A percentile compares a stretch with the other conserved stretches of the same genome.
Conservation (phyloP, 2,113 vertebrate genomes). For the Dolichallabes microphthalmus region DNA sequence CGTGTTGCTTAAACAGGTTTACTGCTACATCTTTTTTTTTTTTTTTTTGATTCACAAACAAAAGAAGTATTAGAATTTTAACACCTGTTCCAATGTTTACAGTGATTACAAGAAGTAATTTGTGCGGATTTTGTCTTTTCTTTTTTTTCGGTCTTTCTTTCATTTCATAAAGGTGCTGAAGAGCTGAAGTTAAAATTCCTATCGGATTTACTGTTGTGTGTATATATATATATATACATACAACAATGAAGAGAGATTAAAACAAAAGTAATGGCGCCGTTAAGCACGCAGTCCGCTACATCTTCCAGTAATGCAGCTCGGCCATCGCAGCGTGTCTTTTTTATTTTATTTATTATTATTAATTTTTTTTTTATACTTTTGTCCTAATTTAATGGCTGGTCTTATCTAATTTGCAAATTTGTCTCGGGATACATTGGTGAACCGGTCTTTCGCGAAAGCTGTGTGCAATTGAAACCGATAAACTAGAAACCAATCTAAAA, state of each 20-base stretch:
- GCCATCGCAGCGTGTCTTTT: not conserved
- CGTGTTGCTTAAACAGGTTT: constrained; percentile 2
- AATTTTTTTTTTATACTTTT: too few relatives aligned
- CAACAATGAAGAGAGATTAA: not conserved
- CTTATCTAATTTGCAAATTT: not conserved
- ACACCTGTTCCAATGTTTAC: not conserved
- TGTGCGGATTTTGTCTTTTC: not conserved
- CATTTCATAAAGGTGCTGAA: not conserved
- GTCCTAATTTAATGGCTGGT: not conserved
- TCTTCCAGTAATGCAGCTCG: not conserved
- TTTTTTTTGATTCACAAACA: not conserved
- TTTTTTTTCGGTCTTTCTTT: not conserved
- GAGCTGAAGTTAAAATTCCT: not conserved
- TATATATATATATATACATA: not conserved
- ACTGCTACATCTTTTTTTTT: not conserved
- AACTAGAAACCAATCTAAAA: not conserved
- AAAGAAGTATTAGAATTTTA: not conserved
- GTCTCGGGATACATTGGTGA: too few relatives aligned
- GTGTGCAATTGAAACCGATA: not conserved
- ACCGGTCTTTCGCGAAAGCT: too few relatives aligned
- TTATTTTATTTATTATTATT: not conserved
- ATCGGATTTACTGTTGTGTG: not conserved
- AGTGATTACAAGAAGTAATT: not conserved
- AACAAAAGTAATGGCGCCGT: not conserved
- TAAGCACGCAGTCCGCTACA: not conserved